These are phyloP conservation scores for Drosophila kurseongensis DNA, from an alignment of 1,140 invertebrate genomes.

Conservation along the genomic window DNA sequence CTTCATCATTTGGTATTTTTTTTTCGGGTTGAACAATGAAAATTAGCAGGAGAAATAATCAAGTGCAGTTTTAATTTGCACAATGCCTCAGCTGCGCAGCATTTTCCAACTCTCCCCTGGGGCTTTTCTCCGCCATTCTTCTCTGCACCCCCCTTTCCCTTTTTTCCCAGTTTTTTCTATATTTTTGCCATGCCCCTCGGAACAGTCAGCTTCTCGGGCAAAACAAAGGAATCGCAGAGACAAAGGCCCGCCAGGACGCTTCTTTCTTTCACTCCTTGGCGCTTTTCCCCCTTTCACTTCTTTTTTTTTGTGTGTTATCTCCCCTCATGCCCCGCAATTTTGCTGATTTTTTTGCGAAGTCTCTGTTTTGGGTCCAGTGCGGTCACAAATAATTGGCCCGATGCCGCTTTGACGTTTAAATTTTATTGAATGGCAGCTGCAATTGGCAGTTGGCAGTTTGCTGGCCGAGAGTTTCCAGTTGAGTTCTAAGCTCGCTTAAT, in stretches of 20 bases:
- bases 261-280: constrained; percentile 26
- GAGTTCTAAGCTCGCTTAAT: constrained; percentile 47
- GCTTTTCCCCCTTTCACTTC: constrained; percentile 8
- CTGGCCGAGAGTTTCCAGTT: constrained; percentile 26
- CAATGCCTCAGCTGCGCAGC: constrained; percentile 41
- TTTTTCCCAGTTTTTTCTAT: not conserved
- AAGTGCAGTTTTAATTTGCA: constrained; percentile 79
- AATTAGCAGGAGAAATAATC: constrained; percentile 78
- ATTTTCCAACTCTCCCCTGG: constrained; percentile 6
- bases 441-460: constrained; percentile 66
- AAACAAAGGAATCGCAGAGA: constrained; percentile 65
- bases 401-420: constrained; percentile 74
- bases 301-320: not conserved
- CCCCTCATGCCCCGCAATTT: not conserved
- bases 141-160: too few species aligned
- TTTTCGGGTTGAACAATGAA: constrained; percentile 59
- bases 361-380: constrained; percentile 55
- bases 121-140: constrained; percentile 1
- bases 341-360: constrained; percentile 2
- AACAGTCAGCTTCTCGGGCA: constrained; percentile 17
- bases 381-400: constrained; percentile 78
- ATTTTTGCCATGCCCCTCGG: not conserved
- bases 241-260: constrained; percentile 50
- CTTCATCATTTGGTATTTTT: constrained; percentile 19
- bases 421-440: constrained; percentile 78